A percentile compares a stretch with the other conserved stretches of the same genome.
Conservation (phyloP, 2,797 vertebrate genomes). For the Gallinago nigripennis region DNA sequence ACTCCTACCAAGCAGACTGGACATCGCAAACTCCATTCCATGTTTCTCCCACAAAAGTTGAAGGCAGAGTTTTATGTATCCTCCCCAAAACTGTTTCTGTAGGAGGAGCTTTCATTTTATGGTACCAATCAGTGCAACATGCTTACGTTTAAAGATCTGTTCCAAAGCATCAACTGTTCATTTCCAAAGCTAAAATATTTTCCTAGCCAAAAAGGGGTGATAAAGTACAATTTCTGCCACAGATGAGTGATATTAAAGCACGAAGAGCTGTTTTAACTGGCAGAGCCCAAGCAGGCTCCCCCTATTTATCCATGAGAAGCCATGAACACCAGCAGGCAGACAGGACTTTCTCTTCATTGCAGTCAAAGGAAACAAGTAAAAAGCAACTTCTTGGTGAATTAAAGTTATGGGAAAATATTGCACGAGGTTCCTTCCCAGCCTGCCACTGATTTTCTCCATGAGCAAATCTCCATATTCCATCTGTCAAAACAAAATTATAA, state of each 20-base stretch:
- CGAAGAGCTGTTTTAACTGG: slow-evolving; percentile 22
- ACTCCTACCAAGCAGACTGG: not conserved
- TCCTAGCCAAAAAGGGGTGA: not conserved
- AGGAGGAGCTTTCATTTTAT: not conserved
- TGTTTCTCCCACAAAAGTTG: not conserved
- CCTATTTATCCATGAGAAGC: not conserved
- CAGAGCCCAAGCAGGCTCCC: not conserved
- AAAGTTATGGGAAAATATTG: slow-evolving; percentile 17
- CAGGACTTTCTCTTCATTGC: not conserved
- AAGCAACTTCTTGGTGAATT: not conserved
- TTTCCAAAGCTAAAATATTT: slow-evolving; percentile 37
- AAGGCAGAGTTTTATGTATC: not conserved
- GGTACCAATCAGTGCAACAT: not conserved
- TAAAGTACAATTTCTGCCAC: slow-evolving; percentile 10
- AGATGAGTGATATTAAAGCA: slow-evolving; percentile 30
- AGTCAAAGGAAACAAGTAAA: not conserved
- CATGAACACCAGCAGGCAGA: not conserved
- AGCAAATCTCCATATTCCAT: not conserved
- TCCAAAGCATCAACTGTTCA: not conserved
- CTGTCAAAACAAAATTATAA: not conserved
- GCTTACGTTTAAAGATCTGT: not conserved
- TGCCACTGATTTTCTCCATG: not conserved
- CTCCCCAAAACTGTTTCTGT: not conserved
- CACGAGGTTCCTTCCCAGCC: not conserved
- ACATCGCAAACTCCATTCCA: not conserved